Evolutionary conservation across 2,888 invertebrate species (phyloP), one percentile per base, ranked within the genome.

Genomic region (Cactoblastis cactorum): DNA sequence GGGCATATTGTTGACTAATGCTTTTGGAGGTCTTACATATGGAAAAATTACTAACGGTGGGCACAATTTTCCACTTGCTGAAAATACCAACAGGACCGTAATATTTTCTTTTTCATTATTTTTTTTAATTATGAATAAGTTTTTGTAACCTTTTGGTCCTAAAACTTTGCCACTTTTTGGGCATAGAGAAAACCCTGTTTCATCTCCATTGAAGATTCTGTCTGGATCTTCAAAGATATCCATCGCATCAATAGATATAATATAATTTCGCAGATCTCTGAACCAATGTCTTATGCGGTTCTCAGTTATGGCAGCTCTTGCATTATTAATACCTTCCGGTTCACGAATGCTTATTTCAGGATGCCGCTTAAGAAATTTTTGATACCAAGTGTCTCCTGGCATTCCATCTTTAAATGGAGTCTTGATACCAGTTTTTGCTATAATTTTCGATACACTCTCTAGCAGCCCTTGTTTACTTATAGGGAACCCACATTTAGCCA

Each of bases 401-500:
- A 56, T 54, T 53, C 50, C 51, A 55, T 58, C 49, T 52, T 58
- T 57, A 34, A 59, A 57, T 22, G 45, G 46, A 24, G 54, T 56
- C 3, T 46, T 43, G 8, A 19, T 37, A 12, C 24, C 43, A 28
- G 18, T 12, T 48, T 57, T 50, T 50, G 49, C 32, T 8, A 56
- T 28, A 54, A 61, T 60, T 56, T 63, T 65, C 45, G 64, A 53
- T 11, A 66, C 67, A 15, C 63, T 62, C 47, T 65, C 57, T 45
- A 67, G 52, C 18, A 63, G 50, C 45, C 66, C 59, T 18, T 57
- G 50, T 54, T 69, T 69, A 50, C 62, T 68, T 1, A 69, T 57
- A 24, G 67, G 68, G 56, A 71, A 71, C 35, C 68, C 67, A 61
- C 67, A 69, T 58, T 68, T 68, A 4, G 65, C 53, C 35, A 64